These are phyloP conservation scores for Tadarida brasiliensis DNA, from an alignment of 2,797 vertebrate species.

Conservation along the genomic window DNA sequence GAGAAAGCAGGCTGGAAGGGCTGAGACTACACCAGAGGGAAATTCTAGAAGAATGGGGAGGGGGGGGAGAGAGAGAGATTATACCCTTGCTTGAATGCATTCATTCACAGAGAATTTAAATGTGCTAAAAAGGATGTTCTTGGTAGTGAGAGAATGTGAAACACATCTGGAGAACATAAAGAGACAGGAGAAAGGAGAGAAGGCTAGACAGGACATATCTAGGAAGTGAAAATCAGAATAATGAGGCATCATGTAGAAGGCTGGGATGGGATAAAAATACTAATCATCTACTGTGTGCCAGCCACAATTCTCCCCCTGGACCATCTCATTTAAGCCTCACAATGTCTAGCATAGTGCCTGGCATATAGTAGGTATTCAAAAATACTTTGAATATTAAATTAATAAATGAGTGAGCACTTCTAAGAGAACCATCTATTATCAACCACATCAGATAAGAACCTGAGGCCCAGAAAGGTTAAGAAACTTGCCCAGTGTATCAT, in stretches of 20 bases:
- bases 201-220: not conserved
- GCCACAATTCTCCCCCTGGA: not conserved
- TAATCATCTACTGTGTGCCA: not conserved
- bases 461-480: not conserved
- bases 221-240: conserved; percentile 30
- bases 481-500: not conserved
- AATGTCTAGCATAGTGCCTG: not conserved
- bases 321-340: conserved; percentile 1
- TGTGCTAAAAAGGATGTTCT: not conserved
- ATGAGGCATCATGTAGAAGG: not conserved
- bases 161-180: conserved; percentile 32
- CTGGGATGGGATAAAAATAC: not conserved
- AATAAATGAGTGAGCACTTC: not conserved
- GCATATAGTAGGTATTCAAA: conserved; percentile 4
- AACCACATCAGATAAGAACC: not conserved
- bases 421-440: conserved; percentile 2
- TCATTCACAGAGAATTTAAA: conserved; percentile 11
- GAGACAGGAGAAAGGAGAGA: not conserved
- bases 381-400: conserved; percentile 5
- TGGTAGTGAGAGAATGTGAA: not conserved
- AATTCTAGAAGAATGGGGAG: conserved; percentile 15
- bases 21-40: not conserved
- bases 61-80: not conserved
- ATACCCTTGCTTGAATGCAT: not conserved
- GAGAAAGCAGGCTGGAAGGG: not conserved